phyloP scores from a whole-genome alignment of 2,797 vertebrate genomes.

The Cheirogaleus major region DNA sequence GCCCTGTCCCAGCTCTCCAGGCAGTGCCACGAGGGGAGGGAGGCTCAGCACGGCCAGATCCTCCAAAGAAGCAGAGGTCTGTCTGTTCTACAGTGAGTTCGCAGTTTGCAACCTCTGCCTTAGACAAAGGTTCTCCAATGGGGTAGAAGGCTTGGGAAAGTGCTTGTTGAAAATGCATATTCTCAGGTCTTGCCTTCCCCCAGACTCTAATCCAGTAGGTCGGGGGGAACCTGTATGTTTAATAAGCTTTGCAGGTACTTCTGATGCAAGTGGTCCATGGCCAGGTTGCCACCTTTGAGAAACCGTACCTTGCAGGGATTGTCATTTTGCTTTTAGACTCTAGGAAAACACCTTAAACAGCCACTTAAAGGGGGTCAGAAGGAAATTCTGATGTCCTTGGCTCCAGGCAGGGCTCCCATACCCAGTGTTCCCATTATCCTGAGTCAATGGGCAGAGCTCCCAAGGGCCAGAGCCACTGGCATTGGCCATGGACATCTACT shows the following conservation, averaged over 20 bases:
- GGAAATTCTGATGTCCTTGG: not conserved
- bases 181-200: not conserved
- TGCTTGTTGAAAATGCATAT: not conserved
- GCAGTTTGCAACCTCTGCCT: not conserved
- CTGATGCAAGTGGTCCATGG: not conserved
- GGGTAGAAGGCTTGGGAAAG: not conserved
- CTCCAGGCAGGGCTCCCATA: not conserved
- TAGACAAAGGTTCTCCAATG: not conserved
- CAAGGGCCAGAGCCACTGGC: not conserved
- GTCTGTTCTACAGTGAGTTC: not conserved
- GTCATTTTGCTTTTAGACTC: not conserved
- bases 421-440: too few species aligned
- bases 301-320: not conserved
- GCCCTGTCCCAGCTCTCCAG: too few species aligned
- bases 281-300: not conserved
- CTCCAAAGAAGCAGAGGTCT: not conserved
- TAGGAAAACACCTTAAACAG: not conserved
- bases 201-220: not conserved
- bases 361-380: not conserved
- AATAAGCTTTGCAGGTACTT: not conserved
- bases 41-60: accelerated
- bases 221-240: not conserved
- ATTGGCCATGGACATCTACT: not conserved
- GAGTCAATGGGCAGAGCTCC: not conserved
- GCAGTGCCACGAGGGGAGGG: not conserved